Evolutionary conservation across 2,113 vertebrate species (phyloP).

Genomic region (Campylorhamphus procurvoides): DNA sequence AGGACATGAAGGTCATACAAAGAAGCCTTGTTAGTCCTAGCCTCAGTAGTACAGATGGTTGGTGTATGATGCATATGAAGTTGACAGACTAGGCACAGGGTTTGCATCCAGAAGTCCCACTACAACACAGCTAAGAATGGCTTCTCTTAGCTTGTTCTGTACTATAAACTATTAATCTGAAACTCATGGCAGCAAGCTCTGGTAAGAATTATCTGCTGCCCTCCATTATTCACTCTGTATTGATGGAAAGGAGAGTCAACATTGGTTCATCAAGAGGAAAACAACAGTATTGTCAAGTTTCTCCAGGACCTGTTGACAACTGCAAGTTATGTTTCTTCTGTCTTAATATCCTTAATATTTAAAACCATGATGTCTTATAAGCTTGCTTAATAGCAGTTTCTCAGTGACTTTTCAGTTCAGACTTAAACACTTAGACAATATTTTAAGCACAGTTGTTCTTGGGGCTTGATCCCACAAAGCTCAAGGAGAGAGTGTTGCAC

Average conservation of each 20-base stretch:
- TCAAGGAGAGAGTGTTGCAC: background rate
- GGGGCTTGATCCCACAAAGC: background rate
- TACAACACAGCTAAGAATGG: background rate
- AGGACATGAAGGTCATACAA: background rate
- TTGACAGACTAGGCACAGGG: background rate
- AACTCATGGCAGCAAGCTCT: background rate
- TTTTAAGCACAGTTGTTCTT: background rate
- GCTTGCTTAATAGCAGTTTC: background rate
- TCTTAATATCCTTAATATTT: background rate
- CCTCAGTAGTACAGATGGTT: background rate
- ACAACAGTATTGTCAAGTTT: background rate
- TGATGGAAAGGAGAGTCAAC: background rate
- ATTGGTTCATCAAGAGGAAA: background rate
- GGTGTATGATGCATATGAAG: background rate
- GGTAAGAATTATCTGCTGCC: background rate
- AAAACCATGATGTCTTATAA: background rate
- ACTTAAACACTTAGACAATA: background rate
- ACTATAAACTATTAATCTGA: background rate
- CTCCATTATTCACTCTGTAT: background rate
- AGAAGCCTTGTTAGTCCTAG: background rate
- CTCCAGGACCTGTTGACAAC: background rate
- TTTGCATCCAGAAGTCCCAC: background rate
- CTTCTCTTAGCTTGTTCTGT: background rate
- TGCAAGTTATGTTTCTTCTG: background rate
- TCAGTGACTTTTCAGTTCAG: background rate